A percentile compares a stretch with the other conserved stretches of the same genome.
Evolutionary conservation across 2,113 vertebrate genomes (phyloP).

Genomic region (Phyllostomus hastatus): DNA sequence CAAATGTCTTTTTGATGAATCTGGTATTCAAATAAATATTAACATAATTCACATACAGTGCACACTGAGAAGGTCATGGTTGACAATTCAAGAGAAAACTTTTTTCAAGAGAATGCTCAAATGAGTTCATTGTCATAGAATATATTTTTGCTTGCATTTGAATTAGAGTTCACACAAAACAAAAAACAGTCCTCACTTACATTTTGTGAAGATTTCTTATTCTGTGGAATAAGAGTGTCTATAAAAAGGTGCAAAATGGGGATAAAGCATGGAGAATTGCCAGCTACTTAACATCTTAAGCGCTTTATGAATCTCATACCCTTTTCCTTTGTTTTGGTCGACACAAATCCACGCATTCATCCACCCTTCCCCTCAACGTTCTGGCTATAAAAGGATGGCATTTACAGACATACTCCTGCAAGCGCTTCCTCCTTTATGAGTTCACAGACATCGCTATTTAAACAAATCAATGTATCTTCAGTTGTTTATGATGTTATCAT

Average conservation of each 20-base stretch:
- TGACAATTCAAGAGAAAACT: background rate
- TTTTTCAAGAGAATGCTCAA: background rate
- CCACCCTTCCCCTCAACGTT: background rate
- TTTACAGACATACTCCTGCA: background rate
- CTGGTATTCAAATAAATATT: constrained; percentile 41
- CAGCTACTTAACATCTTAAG: background rate
- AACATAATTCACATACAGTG: background rate
- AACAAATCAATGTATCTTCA: background rate
- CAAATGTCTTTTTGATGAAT: constrained; percentile 9
- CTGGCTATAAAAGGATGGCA: background rate
- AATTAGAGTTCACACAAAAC: background rate
- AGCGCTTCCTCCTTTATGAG: background rate
- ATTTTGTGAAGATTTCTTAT: background rate
- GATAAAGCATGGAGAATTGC: background rate
- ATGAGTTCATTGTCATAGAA: background rate
- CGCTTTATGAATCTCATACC: background rate
- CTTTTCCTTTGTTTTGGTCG: background rate
- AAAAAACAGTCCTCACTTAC: background rate
- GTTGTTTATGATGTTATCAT: background rate
- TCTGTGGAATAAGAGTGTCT: background rate
- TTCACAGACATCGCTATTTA: background rate
- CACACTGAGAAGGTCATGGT: background rate
- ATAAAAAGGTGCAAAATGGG: background rate
- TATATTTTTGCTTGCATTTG: background rate
- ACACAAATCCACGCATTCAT: background rate